Evolutionary conservation across 2,797 vertebrate species (phyloP).

Genomic region (Sebastes oblongus): DNA sequence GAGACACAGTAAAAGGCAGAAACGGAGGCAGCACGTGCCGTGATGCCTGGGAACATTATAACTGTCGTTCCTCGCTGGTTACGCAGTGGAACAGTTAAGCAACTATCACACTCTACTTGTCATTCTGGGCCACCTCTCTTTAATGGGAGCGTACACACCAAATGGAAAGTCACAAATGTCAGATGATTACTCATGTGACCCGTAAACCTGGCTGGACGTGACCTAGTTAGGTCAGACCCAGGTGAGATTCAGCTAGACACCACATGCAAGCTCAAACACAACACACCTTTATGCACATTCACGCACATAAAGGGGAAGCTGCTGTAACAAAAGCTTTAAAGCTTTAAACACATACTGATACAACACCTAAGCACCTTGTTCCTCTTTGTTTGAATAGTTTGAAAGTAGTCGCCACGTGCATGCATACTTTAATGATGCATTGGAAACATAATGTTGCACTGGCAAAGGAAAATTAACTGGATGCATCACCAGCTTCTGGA

Average conservation of each 20-base stretch:
- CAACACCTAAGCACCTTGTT: conserved; percentile 46
- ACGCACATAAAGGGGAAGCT: conserved; percentile 8
- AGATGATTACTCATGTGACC: conserved; percentile 56
- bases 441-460: neutral
- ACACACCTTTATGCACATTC: conserved; percentile 20
- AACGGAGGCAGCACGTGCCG: conserved; percentile 25
- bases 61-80: conserved; percentile 4
- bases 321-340: conserved; percentile 15
- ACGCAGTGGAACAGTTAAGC: conserved; percentile 36
- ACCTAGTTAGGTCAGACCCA: conserved; percentile 68
- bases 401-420: conserved; percentile 5
- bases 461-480: neutral
- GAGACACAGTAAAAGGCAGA: conserved; percentile 33
- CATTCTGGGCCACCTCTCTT: conserved; percentile 30
- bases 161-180: conserved; percentile 45
- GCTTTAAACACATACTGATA: conserved; percentile 26
- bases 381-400: conserved; percentile 12
- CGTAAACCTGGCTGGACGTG: conserved; percentile 45
- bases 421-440: neutral
- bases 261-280: conserved; percentile 18
- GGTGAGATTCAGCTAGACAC: conserved; percentile 60
- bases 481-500: neutral
- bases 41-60: conserved; percentile 28
- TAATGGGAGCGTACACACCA: conserved; percentile 22
- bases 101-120: conserved; percentile 47